Conservation (phyloP, 1,140 invertebrate genomes). For the Oncopeltus fasciatus region DNA sequence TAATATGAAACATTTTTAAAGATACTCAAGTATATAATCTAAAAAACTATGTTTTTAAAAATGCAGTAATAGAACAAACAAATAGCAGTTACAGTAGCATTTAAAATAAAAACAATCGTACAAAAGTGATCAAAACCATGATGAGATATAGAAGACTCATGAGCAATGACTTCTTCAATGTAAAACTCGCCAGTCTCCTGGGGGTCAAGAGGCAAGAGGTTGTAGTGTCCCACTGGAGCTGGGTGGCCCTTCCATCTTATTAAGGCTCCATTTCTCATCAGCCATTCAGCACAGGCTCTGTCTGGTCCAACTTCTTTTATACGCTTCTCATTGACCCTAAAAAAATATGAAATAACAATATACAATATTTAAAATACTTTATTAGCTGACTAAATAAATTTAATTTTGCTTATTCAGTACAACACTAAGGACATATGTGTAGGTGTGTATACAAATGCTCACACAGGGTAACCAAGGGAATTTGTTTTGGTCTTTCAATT, state of each 20-base stretch:
- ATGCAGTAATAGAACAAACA: neutral
- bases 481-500: neutral
- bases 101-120: conserved; percentile 28
- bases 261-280: conserved; percentile 62
- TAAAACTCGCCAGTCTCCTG: conserved; percentile 31
- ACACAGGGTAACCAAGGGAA: neutral
- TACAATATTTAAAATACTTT: neutral
- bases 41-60: too few relatives aligned
- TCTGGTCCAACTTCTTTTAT: conserved; percentile 65
- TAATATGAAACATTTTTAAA: too few relatives aligned
- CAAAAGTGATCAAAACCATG: conserved; percentile 65
- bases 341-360: neutral
- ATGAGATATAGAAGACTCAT: conserved; percentile 58
- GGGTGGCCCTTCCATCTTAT: conserved; percentile 46
- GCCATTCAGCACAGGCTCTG: conserved; percentile 80
- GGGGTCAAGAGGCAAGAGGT: conserved; percentile 38
- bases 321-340: conserved; percentile 32
- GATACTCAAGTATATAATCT: too few relatives aligned
- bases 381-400: neutral
- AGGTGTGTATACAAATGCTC: neutral
- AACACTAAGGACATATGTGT: neutral
- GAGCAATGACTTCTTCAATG: conserved; percentile 59
- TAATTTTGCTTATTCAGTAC: neutral
- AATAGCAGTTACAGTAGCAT: neutral
- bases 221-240: conserved; percentile 49